A percentile compares a stretch with the other conserved stretches of the same genome.
These are phyloP conservation scores for Enteromius argenteus DNA, from an alignment of 2,797 vertebrate genomes.

Conservation along the genomic window DNA sequence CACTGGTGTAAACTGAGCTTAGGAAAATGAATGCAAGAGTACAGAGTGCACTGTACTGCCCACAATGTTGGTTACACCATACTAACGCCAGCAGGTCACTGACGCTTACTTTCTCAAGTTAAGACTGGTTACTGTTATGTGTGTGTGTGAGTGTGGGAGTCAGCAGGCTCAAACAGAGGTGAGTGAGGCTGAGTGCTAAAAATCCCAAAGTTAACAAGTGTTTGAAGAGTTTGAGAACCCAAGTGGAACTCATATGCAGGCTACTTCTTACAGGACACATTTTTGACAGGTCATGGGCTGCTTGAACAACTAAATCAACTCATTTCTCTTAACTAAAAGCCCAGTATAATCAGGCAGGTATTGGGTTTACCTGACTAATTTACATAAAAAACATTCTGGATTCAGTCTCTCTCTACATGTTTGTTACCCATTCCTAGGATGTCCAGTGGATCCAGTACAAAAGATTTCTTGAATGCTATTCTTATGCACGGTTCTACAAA, in stretches of 20 bases:
- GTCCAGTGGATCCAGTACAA: not conserved
- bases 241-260: not conserved
- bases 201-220: not conserved
- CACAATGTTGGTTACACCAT: slow-evolving; percentile 26
- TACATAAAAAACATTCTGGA: not conserved
- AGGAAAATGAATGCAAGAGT: slow-evolving; percentile 6
- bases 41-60: not conserved
- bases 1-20: slow-evolving; percentile 9
- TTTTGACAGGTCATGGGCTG: not conserved
- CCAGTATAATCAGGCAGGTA: not conserved
- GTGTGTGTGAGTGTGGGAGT: slow-evolving; percentile 30
- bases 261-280: not conserved
- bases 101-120: not conserved
- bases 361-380: not conserved
- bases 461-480: not conserved
- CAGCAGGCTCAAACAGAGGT: not conserved
- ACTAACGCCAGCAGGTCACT: slow-evolving; percentile 8
- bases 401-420: not conserved
- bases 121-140: slow-evolving; percentile 34
- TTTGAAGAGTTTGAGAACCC: slow-evolving; percentile 1
- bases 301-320: not conserved
- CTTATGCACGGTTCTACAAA: not conserved
- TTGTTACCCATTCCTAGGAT: not conserved
- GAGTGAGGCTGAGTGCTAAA: not conserved
- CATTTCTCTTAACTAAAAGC: not conserved